These are phyloP conservation scores for Nymphalis polychloros DNA, from an alignment of 2,888 invertebrate genomes.

Conservation along the genomic window DNA sequence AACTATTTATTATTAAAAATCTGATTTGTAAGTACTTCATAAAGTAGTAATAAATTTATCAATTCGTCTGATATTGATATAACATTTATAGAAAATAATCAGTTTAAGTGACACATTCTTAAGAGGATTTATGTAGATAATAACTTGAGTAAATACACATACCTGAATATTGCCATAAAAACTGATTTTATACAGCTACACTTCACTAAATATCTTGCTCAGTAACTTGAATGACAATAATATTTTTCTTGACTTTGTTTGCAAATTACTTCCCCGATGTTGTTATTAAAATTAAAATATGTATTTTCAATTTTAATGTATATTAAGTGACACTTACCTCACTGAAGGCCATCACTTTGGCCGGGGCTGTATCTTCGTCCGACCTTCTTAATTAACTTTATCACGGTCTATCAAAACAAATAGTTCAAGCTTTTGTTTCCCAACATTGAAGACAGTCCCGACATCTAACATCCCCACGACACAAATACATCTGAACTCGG, in stretches of 20 bases:
- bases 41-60: slow-evolving; percentile 14
- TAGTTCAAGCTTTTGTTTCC: slow-evolving; percentile 80
- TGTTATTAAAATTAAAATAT: neutral
- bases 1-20: neutral
- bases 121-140: slow-evolving; percentile 37
- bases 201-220: slow-evolving; percentile 33
- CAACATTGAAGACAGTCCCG: slow-evolving; percentile 80
- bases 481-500: slow-evolving; percentile 79
- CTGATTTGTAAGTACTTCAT: neutral
- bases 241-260: slow-evolving; percentile 4
- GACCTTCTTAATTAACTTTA: slow-evolving; percentile 76
- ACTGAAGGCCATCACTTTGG: slow-evolving; percentile 89
- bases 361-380: slow-evolving; percentile 80
- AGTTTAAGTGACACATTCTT: slow-evolving; percentile 40
- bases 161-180: slow-evolving; percentile 28
- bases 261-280: neutral
- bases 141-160: slow-evolving; percentile 24
- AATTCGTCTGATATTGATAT: slow-evolving; percentile 24
- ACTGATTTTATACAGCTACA: slow-evolving; percentile 31
- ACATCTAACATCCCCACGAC: slow-evolving; percentile 78
- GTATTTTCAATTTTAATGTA: slow-evolving; percentile 22
- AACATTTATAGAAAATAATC: slow-evolving; percentile 35
- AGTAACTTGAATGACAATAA: slow-evolving; percentile 24
- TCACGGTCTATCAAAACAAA: slow-evolving; percentile 79
- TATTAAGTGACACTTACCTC: slow-evolving; percentile 81